Base-by-base conservation (phyloP, 2,113 vertebrate genomes). In the Apus apus region DNA sequence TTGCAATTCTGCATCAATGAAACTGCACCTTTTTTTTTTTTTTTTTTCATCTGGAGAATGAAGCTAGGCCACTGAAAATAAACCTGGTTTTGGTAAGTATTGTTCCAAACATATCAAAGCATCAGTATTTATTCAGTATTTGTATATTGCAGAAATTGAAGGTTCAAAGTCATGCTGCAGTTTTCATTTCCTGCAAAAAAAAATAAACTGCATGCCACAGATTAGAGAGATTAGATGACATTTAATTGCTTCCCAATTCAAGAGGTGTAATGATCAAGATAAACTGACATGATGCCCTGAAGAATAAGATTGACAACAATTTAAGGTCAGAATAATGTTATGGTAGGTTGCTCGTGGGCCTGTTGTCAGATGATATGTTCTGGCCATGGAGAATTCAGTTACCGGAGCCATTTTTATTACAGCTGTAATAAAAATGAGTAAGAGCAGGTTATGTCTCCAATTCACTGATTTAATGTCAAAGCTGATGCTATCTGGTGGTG, bases 171-270 rank as follows among this genome's bases (percentile, higher is more conserved):
- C 74, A 32, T 16, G 66, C 54, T 76, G 50, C 77, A 50, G 50
- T 36, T 87, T 85, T 89, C 13, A 91, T 79, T 87, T 91, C 74
- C 91, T 95, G 89, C 36, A 32, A 68, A 65, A 83, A 83, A 48
- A 48, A 95, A 83, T 36, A 71, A 84, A 62, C 50, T 23, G 15
- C 2, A 10, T 27, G 25, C 32, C 79, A 83, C 60, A 62, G 71
- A 87, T 70, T 3, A 11, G 56, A 73, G 56, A 90, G 19, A 90
- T 84, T 50, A 71, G 76, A 74, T 26, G 38, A 72, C 66, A 62
- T 66, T 74, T 74, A 92, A 92, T 72, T 91, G 70, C 91, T 79
- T 84, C 61, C n/a, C 22, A 34, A 8, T 79, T 94, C 53, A 85
- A 62, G 84, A 84, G 40, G 23, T 14, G 25, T 17, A 78, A 87